These are phyloP conservation scores for Martes flavigula DNA, from an alignment of 2,797 vertebrate species.

Conservation along the genomic window DNA sequence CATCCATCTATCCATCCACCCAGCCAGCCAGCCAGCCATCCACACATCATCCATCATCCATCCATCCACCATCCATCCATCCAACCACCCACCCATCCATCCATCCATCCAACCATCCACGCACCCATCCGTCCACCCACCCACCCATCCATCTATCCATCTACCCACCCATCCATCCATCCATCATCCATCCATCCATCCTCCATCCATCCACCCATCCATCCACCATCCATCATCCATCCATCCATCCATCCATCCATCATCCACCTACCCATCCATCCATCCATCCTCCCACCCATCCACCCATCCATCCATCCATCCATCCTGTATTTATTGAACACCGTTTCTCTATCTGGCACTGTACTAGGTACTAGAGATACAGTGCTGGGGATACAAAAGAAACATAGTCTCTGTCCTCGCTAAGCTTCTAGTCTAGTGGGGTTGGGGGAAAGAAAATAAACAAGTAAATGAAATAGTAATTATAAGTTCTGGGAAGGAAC, in stretches of 20 bases:
- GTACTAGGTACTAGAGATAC: not conserved
- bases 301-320: too few relatives aligned
- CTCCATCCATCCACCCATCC: not conserved
- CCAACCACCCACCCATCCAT: too few relatives aligned
- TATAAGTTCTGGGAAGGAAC: not conserved
- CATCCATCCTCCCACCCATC: accelerated
- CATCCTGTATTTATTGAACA: not conserved
- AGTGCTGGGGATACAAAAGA: not conserved
- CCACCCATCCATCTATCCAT: too few relatives aligned
- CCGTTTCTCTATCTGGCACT: not conserved
- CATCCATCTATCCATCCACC: not conserved
- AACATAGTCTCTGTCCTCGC: not conserved
- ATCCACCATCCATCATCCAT: not conserved
- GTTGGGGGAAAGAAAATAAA: not conserved
- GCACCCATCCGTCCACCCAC: too few relatives aligned
- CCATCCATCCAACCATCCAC: too few relatives aligned
- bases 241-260: too few relatives aligned
- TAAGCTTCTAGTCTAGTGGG: not conserved
- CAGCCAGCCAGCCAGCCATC: too few relatives aligned
- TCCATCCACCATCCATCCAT: too few relatives aligned
- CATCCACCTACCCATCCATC: too few relatives aligned
- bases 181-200: too few relatives aligned
- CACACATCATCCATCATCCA: too few relatives aligned
- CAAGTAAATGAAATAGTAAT: not conserved
- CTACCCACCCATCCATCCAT: too few relatives aligned